Conservation (phyloP, 2,113 vertebrate genomes). For the Oxygymnocypris stewartii region DNA sequence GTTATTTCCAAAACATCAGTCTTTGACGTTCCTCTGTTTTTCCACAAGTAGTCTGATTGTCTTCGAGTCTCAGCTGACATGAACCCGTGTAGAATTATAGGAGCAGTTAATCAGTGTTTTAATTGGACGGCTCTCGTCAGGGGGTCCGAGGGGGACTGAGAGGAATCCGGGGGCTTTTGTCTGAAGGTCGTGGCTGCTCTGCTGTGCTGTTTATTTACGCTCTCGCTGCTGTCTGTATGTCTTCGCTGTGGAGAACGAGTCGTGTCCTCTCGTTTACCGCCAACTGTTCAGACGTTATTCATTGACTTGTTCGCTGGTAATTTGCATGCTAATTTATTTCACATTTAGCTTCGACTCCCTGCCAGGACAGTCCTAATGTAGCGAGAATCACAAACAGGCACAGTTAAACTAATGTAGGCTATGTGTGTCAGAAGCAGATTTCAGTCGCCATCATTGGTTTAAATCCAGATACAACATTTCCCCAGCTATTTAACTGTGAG, state of each 20-base stretch:
- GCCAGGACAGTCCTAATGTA: slow-evolving; percentile 2
- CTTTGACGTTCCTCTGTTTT: neutral
- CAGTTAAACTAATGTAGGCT: neutral
- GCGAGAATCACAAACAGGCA: slow-evolving; percentile 1
- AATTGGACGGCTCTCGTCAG: slow-evolving; percentile 1
- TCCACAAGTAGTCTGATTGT: neutral
- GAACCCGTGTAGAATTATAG: neutral
- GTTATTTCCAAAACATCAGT: neutral
- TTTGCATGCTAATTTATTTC: slow-evolving; percentile 43
- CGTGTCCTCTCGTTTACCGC: slow-evolving; percentile 23
- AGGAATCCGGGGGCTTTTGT: slow-evolving; percentile 20
- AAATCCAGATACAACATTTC: neutral
- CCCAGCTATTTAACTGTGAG: neutral
- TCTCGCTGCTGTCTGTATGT: neutral
- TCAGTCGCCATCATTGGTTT: neutral
- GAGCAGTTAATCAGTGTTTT: neutral
- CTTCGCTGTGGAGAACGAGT: neutral
- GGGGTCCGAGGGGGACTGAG: neutral
- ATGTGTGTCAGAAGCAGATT: too few species aligned
- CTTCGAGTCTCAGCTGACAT: neutral
- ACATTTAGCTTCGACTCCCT: slow-evolving; percentile 29
- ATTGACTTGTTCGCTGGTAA: slow-evolving; percentile 22
- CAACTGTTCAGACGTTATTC: slow-evolving; percentile 27
- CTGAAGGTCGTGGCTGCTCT: neutral
- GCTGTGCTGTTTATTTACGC: neutral